A percentile compares a stretch with the other conserved stretches of the same genome.
phyloP scores from a whole-genome alignment of 2,797 vertebrate species.

The Sarcophilus harrisii region DNA sequence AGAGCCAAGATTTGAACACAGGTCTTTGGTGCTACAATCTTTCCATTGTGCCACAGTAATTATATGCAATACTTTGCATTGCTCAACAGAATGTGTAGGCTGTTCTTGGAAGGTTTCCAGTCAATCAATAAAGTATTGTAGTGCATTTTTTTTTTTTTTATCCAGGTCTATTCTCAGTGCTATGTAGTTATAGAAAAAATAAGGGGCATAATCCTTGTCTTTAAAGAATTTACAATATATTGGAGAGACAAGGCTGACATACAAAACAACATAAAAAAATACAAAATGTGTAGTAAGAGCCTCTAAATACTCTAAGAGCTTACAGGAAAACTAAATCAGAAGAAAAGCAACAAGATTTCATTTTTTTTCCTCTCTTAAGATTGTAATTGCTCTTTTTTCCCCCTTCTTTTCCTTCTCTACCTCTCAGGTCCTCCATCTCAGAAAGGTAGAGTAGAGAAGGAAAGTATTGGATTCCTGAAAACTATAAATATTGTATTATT shows the following conservation, averaged over 20 bases:
- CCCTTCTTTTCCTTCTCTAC: not conserved
- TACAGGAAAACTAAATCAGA: not conserved
- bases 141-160: not conserved
- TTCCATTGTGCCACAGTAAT: not conserved
- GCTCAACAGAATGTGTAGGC: not conserved
- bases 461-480: not conserved
- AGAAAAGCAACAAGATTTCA: too few relatives aligned
- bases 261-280: not conserved
- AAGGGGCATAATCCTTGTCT: not conserved
- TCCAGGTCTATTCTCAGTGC: not conserved
- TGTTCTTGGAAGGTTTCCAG: conserved; percentile 4
- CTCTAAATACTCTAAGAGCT: not conserved
- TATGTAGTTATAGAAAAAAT: not conserved
- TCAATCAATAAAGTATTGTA: not conserved
- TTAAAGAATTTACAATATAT: not conserved
- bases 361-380: conserved; percentile 13
- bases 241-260: not conserved
- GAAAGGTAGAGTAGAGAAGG: not conserved
- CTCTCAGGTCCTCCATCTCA: not conserved
- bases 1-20: not conserved
- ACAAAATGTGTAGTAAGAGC: not conserved
- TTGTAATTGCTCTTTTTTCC: not conserved
- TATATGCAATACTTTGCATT: not conserved
- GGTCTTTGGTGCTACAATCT: not conserved
- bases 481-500: not conserved